Evolutionary conservation across 64 coral and sea anemone species (phyloP).

Genomic region (Hydrozoanthus tunicans): DNA sequence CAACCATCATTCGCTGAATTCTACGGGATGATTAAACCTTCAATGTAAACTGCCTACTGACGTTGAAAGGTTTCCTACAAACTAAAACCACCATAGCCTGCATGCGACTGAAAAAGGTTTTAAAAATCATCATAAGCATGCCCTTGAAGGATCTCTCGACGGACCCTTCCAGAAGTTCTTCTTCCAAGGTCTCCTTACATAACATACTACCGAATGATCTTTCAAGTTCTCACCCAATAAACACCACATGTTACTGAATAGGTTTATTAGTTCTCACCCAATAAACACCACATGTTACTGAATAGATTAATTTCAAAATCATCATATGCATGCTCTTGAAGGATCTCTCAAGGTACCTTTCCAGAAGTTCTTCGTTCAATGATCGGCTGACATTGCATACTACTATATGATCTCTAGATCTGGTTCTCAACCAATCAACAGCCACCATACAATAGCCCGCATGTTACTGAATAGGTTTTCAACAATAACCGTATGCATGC

Average conservation of each 20-base stretch:
- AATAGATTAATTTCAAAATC: too few relatives aligned
- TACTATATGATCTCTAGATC: too few relatives aligned
- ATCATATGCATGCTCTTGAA: too few relatives aligned
- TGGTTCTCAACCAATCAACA: too few relatives aligned
- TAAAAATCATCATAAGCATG: too few relatives aligned
- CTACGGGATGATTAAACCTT: not conserved
- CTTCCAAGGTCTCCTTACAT: not conserved
- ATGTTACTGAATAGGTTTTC: too few relatives aligned
- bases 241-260: not conserved
- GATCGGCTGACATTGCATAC: too few relatives aligned
- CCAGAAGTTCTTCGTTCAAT: too few relatives aligned
- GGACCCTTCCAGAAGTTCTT: not conserved
- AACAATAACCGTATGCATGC: too few relatives aligned
- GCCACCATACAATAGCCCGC: too few relatives aligned
- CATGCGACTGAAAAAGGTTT: not conserved
- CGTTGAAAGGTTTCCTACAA: not conserved
- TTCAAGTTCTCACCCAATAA: not conserved
- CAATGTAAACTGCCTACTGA: not conserved
- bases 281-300: not conserved
- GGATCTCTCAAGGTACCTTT: too few relatives aligned
- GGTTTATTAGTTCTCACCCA: not conserved
- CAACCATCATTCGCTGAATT: not conserved
- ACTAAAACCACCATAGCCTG: not conserved
- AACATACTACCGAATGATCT: not conserved
- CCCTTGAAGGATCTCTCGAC: not conserved